Evolutionary conservation across 2,797 vertebrate species (phyloP), one percentile per base, ranked within the genome.

Genomic region (Ambastaia sidthimunki): DNA sequence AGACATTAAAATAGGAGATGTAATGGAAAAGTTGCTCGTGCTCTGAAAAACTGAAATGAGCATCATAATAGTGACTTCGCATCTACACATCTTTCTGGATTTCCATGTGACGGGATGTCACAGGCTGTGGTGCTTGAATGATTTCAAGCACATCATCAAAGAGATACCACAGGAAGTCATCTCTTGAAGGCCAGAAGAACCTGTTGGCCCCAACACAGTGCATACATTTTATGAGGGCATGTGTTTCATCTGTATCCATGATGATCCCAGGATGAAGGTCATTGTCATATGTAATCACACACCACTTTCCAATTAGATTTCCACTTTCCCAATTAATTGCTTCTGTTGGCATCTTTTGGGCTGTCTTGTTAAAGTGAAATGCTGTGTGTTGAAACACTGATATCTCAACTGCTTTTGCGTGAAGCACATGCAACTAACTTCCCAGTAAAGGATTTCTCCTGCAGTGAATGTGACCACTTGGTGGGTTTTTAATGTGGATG

Each of bases 381-480:
- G 31, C 16, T 65, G 62, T 37, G 31, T 65, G 31, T 2, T 65
- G 31, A 65, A 37, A 18, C 62, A 65, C 25, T 75, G 60, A 75
- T 47, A 65, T 54, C 47, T 52, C 25, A 75, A 44, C 60, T 75
- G 73, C 59, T 75, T 75, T 75, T 65, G 73, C 11, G 0, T 75
- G 44, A 47, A 37, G 44, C 73, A 75, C 60, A 75, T 65, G 28
- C 73, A 75, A 75, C 60, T 75, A 19, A 52, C 60, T 23, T 75
- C 44, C 60, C 47, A 18, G 60, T 66, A 65, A 75, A 75, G 16
- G 10, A 75, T 34, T 63, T 66, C 73, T 75, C 73, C 44, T 65
- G 62, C 28, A 65, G 28, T 37, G 3, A 37, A 65, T 65, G 62
- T 65, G 62, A 65, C 31, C 31, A 73, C 54, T 73, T 60, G 34